Evolutionary conservation across 2,888 invertebrate genomes (phyloP).

Genomic region (Palloptera scutellata): DNA sequence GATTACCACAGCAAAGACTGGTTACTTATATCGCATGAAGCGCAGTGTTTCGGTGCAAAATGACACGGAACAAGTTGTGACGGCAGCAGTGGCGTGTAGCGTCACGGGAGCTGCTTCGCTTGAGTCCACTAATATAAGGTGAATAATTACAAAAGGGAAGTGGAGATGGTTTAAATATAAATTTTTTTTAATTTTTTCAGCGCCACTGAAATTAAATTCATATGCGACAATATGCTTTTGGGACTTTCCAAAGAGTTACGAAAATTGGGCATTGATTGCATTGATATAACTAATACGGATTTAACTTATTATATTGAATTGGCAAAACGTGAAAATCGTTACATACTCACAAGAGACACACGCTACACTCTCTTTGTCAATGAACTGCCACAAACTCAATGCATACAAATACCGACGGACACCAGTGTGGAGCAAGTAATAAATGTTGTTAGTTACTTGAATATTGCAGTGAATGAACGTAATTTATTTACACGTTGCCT

Average conservation of each 20-base stretch:
- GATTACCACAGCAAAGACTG: conserved; percentile 42
- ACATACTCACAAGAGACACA: conserved; percentile 40
- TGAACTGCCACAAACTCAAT: conserved; percentile 36
- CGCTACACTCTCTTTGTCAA: conserved; percentile 37
- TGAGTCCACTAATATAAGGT: conserved; percentile 1
- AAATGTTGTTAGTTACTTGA: conserved; percentile 39
- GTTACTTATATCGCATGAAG: conserved; percentile 39
- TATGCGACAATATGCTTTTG: conserved; percentile 41
- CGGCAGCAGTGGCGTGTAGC: background rate
- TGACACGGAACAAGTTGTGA: conserved; percentile 11
- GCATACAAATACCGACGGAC: conserved; percentile 41
- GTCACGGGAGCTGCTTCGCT: background rate
- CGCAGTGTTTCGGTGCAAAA: conserved; percentile 11
- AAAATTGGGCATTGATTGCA: conserved; percentile 43
- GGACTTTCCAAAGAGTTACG: conserved; percentile 42
- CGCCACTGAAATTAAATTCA: conserved; percentile 35
- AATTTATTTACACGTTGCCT: conserved; percentile 41
- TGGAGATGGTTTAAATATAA: background rate
- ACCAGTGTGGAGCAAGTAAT: conserved; percentile 40
- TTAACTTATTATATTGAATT: conserved; percentile 37
- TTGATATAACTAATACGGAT: conserved; percentile 35
- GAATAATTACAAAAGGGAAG: too few relatives aligned
- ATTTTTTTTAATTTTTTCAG: conserved; percentile 24
- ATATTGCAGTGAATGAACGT: conserved; percentile 37
- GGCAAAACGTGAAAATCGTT: conserved; percentile 40